These are phyloP conservation scores for Azorinus chamasolen DNA, from an alignment of 2,888 invertebrate species.

Conservation along the genomic window DNA sequence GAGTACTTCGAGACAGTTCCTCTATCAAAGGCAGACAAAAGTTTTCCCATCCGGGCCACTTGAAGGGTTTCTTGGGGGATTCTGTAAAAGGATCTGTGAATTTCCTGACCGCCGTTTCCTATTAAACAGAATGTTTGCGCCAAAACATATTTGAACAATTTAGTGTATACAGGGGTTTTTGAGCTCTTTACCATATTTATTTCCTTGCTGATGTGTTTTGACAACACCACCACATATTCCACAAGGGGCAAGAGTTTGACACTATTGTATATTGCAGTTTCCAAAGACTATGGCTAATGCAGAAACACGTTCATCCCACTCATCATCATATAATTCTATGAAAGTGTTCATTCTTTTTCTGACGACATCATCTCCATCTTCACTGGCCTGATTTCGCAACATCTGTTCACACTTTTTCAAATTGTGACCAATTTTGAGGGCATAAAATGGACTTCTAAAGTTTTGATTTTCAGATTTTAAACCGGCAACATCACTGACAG, in stretches of 20 bases:
- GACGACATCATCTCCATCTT: not conserved
- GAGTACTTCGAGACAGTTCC: constrained; percentile 21
- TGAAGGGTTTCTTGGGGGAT: constrained; percentile 18
- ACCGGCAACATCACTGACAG: constrained; percentile 13
- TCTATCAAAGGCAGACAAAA: constrained; percentile 27
- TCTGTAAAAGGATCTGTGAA: constrained; percentile 10
- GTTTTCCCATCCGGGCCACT: constrained; percentile 24
- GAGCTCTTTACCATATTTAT: not conserved
- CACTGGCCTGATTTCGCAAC: constrained; percentile 10
- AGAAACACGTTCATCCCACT: constrained; percentile 4
- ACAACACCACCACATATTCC: constrained; percentile 15
- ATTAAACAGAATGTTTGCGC: constrained; percentile 43
- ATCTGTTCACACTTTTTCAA: constrained; percentile 40
- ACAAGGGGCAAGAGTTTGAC: constrained; percentile 14
- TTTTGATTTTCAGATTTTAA: constrained; percentile 11
- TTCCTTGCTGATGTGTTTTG: constrained; percentile 3
- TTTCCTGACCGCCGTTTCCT: constrained; percentile 89
- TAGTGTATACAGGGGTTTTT: not conserved
- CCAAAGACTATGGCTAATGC: not conserved
- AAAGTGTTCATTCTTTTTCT: not conserved
- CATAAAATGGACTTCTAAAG: constrained; percentile 26
- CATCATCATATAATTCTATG: constrained; percentile 19
- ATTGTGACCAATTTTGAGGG: constrained; percentile 30
- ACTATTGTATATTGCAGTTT: constrained; percentile 6
- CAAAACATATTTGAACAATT: constrained; percentile 2